phyloP scores from a whole-genome alignment of 2,797 vertebrate species.

The Fistularia tabacaria region DNA sequence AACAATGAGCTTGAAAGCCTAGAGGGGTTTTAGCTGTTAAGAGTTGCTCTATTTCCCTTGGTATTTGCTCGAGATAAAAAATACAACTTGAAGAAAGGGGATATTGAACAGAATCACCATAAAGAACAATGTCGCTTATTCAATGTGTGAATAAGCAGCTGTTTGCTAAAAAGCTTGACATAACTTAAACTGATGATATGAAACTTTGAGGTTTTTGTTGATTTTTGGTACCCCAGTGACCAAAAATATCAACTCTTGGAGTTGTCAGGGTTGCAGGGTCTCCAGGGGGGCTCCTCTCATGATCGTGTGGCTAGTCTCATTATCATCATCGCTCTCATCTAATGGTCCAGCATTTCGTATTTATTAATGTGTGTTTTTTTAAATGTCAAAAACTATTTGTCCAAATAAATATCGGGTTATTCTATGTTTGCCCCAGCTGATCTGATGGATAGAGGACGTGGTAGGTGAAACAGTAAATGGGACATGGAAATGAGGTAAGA shows the following conservation, averaged over 20 bases:
- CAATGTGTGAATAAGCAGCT: no score
- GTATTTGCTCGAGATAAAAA: conserved; percentile 3
- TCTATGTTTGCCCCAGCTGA: conserved; percentile 52
- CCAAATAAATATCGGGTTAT: conserved; percentile 70
- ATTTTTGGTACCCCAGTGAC: conserved; percentile 5
- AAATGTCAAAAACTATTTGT: conserved; percentile 57
- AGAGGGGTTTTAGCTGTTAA: conserved; percentile 6
- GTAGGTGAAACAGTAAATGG: conserved; percentile 64
- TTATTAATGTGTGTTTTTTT: conserved; percentile 42
- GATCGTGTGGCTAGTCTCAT: no score
- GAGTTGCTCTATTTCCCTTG: background rate
- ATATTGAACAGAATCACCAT: conserved; percentile 4
- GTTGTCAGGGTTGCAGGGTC: background rate
- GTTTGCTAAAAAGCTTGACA: conserved; percentile 7
- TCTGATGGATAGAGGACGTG: conserved; percentile 51
- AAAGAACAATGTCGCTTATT: background rate
- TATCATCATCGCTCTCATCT: conserved; percentile 44
- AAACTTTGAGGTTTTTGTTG: no score
- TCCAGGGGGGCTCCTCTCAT: no score
- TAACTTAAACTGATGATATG: no score
- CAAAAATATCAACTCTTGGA: conserved; percentile 1
- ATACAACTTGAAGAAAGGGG: background rate
- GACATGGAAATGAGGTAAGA: conserved; percentile 64
- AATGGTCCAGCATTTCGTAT: conserved; percentile 60
- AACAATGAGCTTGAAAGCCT: conserved; percentile 2